phyloP scores from a whole-genome alignment of 2,113 vertebrate genomes.

The Thamnaconus septentrionalis region DNA sequence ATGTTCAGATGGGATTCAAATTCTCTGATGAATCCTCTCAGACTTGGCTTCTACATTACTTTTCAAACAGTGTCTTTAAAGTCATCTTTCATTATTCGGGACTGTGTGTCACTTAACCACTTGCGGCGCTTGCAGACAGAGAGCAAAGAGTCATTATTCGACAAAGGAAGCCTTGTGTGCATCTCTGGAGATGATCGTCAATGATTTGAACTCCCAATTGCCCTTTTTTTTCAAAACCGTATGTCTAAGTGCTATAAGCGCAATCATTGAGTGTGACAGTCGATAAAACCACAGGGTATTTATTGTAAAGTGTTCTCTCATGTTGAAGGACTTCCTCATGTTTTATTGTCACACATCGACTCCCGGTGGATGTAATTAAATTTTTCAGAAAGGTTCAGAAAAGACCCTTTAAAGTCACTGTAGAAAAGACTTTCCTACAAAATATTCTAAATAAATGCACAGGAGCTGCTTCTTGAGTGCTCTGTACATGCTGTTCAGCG shows the following conservation, averaged over 20 bases:
- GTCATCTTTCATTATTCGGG: neutral
- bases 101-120: neutral
- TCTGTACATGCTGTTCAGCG: too few species aligned
- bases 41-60: neutral
- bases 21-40: neutral
- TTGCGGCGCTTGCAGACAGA: neutral
- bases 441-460: neutral
- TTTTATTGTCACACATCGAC: neutral
- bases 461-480: too few species aligned
- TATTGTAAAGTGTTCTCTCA: neutral
- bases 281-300: neutral
- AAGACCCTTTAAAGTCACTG: neutral
- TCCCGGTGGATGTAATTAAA: constrained; percentile 7
- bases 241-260: neutral
- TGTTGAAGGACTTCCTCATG: neutral
- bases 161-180: neutral
- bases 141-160: neutral
- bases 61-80: neutral
- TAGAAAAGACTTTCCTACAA: neutral
- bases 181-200: neutral
- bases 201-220: neutral
- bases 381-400: neutral
- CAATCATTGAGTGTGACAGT: constrained; percentile 2
- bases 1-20: too few species aligned
- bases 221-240: neutral